Conservation (phyloP, 2,888 invertebrate species). For the Leptothorax acervorum region DNA sequence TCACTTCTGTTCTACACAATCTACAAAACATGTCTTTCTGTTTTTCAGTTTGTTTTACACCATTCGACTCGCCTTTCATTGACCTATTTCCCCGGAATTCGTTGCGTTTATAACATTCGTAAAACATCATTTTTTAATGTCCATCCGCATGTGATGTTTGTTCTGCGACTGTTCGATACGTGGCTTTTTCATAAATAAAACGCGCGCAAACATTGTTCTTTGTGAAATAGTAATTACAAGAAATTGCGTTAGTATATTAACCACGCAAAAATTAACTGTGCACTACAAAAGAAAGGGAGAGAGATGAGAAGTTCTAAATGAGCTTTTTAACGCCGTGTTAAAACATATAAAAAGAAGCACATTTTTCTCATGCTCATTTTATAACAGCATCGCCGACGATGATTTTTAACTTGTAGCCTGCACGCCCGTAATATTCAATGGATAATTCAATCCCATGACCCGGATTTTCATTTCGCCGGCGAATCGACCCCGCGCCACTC, state of each 20-base stretch:
- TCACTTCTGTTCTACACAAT: background rate
- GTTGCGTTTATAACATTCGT: background rate
- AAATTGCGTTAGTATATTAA: background rate
- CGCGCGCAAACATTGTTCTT: background rate
- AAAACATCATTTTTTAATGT: background rate
- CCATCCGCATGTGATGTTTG: background rate
- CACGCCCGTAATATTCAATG: constrained; percentile 35
- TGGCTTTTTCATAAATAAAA: constrained; percentile 23
- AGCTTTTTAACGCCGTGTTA: constrained; percentile 31
- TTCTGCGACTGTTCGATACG: background rate
- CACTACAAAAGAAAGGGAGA: background rate
- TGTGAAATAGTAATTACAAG: background rate
- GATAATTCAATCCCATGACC: constrained; percentile 46
- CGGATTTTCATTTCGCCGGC: constrained; percentile 38
- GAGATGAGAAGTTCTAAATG: background rate
- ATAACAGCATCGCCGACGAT: background rate
- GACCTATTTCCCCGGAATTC: background rate
- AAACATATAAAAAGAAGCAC: background rate
- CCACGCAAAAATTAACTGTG: background rate
- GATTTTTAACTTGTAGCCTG: constrained; percentile 21
- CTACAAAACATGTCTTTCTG: background rate
- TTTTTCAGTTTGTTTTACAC: background rate
- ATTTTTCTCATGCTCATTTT: constrained; percentile 8
- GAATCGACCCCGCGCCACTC: constrained; percentile 40
- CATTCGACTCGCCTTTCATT: background rate